Evolutionary conservation across 2,888 invertebrate species (phyloP).

Genomic region (Nesidiocoris tenuis): DNA sequence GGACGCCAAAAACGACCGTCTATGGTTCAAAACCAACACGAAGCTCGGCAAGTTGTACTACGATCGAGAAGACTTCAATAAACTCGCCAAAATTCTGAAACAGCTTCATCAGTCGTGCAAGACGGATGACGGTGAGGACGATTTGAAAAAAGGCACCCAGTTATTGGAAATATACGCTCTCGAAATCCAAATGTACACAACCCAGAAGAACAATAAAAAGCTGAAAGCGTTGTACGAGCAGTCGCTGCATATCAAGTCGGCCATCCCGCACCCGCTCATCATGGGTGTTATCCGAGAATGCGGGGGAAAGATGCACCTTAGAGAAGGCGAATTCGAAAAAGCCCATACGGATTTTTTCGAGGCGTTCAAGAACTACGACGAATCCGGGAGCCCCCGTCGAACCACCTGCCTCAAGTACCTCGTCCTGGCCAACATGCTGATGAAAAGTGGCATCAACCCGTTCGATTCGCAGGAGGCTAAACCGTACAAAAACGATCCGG

Average conservation of each 20-base stretch:
- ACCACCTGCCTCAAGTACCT: slow-evolving; percentile 97
- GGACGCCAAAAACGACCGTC: slow-evolving; percentile 97
- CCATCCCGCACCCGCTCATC: slow-evolving; percentile 99
- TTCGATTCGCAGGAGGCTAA: slow-evolving; percentile 99
- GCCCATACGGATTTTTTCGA: slow-evolving; percentile 99
- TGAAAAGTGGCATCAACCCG: slow-evolving; percentile 99
- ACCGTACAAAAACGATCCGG: slow-evolving; percentile 98
- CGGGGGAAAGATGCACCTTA: slow-evolving; percentile 98
- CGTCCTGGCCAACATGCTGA: slow-evolving; percentile 97
- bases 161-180: slow-evolving; percentile 96
- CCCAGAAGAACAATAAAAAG: slow-evolving; percentile 99
- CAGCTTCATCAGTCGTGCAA: slow-evolving; percentile 97
- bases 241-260: slow-evolving; percentile 96
- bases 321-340: slow-evolving; percentile 97
- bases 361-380: slow-evolving; percentile 99
- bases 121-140: slow-evolving; percentile 97
- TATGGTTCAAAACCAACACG: slow-evolving; percentile 99
- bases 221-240: slow-evolving; percentile 95
- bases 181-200: slow-evolving; percentile 99
- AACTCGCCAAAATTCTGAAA: slow-evolving; percentile 93
- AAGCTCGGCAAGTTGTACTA: slow-evolving; percentile 98
- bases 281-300: slow-evolving; percentile 99
- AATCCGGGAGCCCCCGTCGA: slow-evolving; percentile 93
- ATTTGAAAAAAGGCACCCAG: slow-evolving; percentile 82
- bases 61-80: slow-evolving; percentile 90